Base-by-base conservation (phyloP, 2,888 invertebrate genomes). In the Sturmia bella region DNA sequence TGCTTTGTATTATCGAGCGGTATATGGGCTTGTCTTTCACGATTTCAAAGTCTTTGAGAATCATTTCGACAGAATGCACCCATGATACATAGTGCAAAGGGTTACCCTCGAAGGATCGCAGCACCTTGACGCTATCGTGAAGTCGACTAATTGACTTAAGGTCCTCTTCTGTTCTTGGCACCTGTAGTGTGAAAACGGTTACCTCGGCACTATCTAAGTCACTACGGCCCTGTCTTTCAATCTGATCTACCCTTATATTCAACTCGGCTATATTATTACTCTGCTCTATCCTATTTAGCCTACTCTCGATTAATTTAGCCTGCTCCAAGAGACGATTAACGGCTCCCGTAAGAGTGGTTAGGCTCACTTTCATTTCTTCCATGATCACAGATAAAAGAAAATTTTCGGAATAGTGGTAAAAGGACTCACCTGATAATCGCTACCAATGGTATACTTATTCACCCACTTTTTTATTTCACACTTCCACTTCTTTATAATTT, bases 1-100 rank as follows among this genome's bases (percentile, higher is more conserved):
- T n/a, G n/a, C n/a, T n/a, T n/a, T n/a, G n/a, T n/a, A n/a, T 80
- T 15, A 84, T 84, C 1, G 80, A 70, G 2, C 75, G 73, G 32
- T 83, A 83, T 0, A 83, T 56, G 0, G 83, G 78, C 37, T 80
- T 83, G 32, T 32, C 13, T 11, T 39, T 66, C 1, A 82, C 70
- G 2, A 57, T 57, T 19, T 39, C 57, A n/a, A 57, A 57, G 13
- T 57, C 39, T n/a, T n/a, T n/a, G n/a, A n/a, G n/a, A n/a, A n/a
- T n/a, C n/a, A n/a, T n/a, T n/a, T n/a, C n/a, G n/a, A 56, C 37
- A 3, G 56, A 32, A 11, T 56, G 15, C 3, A 56, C 12, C 37
- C 56, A 56, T 0, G 32, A 56, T 0, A 56, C 37, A 37, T 56
- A 37, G 3, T 56, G 56, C 4, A 12, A 11, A 0, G 56, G 56